Conservation (phyloP, 2,113 vertebrate species). For the Rallus limicola region DNA sequence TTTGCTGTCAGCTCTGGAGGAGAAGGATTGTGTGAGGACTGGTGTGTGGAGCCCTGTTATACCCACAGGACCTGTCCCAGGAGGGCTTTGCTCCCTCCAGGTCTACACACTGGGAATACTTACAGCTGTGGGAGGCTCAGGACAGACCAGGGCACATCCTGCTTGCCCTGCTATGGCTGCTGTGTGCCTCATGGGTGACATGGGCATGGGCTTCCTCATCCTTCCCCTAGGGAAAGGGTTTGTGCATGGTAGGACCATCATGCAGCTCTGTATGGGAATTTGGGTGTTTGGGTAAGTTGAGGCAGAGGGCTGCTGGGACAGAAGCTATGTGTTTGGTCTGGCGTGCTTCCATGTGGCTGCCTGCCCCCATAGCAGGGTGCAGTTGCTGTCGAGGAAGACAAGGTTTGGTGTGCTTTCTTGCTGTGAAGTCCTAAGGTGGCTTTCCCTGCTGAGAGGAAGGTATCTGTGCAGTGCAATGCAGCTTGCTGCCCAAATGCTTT, state of each 20-base stretch:
- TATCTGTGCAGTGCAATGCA: fast-evolving
- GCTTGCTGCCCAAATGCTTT: background rate
- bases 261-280: background rate
- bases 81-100: background rate
- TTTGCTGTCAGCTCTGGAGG: background rate
- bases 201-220: fast-evolving
- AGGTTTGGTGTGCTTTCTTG: background rate
- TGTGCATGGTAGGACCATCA: background rate
- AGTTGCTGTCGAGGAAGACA: fast-evolving
- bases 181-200: background rate
- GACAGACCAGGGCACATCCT: background rate
- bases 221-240: background rate
- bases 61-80: background rate
- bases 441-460: background rate
- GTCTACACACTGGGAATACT: background rate
- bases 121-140: background rate
- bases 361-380: fast-evolving
- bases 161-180: background rate
- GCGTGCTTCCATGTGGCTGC: background rate
- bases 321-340: background rate
- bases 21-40: fast-evolving
- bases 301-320: fast-evolving
- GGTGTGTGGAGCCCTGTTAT: fast-evolving
- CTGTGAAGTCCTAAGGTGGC: background rate
- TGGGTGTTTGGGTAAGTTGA: fast-evolving